Conservation (phyloP, 2,113 vertebrate species). For the Anarrhichthys ocellatus region DNA sequence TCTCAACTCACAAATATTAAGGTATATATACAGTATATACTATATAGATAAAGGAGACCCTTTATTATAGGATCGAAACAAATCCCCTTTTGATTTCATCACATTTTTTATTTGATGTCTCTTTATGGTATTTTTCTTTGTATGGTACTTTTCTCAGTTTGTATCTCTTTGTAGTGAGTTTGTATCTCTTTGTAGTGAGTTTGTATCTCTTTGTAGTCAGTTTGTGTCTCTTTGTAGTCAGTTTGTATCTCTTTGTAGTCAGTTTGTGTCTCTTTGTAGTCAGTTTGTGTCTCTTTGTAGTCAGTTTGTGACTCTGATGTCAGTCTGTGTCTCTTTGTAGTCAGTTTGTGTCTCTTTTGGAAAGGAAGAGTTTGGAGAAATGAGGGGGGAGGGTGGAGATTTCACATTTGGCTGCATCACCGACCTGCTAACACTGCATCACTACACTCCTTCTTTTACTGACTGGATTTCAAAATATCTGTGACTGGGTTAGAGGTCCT, state of each 20-base stretch:
- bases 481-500: background rate
- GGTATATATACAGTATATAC: too few relatives aligned
- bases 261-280: too few relatives aligned
- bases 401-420: constrained; percentile 29
- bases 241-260: background rate
- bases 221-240: background rate
- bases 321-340: too few relatives aligned
- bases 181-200: too few relatives aligned
- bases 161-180: too few relatives aligned
- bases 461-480: constrained; percentile 10
- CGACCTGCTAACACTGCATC: background rate
- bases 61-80: background rate
- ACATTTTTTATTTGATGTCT: background rate
- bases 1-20: background rate
- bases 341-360: too few relatives aligned
- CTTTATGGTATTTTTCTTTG: background rate
- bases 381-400: background rate
- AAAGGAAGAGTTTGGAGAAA: background rate
- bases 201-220: too few relatives aligned
- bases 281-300: too few relatives aligned
- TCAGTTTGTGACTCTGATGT: too few relatives aligned
- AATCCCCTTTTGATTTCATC: background rate
- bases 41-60: too few relatives aligned
- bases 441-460: background rate
- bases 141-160: too few relatives aligned